These are phyloP conservation scores for Folsomia candida DNA, from an alignment of 2,888 invertebrate species.

Conservation along the genomic window DNA sequence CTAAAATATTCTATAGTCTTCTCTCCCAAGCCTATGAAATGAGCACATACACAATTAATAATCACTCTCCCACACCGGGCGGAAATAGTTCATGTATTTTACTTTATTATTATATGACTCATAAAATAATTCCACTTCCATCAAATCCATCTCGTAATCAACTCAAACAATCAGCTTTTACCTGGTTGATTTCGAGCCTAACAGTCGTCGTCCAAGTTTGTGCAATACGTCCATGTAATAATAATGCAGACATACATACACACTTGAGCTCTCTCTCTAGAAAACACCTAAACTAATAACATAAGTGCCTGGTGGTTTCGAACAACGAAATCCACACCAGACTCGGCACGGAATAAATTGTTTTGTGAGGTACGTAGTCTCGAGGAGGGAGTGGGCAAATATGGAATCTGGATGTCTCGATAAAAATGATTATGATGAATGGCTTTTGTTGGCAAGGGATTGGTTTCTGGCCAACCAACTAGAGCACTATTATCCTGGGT, in stretches of 20 bases:
- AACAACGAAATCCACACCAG: neutral
- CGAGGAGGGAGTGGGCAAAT: slow-evolving; percentile 10
- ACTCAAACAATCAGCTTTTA: neutral
- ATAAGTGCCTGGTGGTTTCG: neutral
- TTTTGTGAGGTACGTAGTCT: neutral
- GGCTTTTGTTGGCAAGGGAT: slow-evolving; percentile 21
- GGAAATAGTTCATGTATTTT: neutral
- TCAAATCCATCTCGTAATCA: neutral
- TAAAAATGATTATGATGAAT: slow-evolving; percentile 29
- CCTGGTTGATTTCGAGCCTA: neutral
- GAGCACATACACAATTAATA: neutral
- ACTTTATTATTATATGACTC: neutral
- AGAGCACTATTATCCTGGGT: neutral
- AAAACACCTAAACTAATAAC: neutral
- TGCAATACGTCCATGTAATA: too few species aligned
- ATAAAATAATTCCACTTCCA: neutral
- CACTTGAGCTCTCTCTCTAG: too few species aligned
- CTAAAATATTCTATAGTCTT: too few species aligned
- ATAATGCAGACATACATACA: too few species aligned
- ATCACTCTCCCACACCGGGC: neutral
- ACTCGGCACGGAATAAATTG: neutral
- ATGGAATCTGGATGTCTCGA: slow-evolving; percentile 19
- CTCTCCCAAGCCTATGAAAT: too few species aligned
- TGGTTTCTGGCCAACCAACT: slow-evolving; percentile 13
- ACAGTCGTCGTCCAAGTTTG: too few species aligned